A percentile compares a stretch with the other conserved stretches of the same genome.
Conservation (phyloP, 2,113 vertebrate species). For the Hyla sarda region DNA sequence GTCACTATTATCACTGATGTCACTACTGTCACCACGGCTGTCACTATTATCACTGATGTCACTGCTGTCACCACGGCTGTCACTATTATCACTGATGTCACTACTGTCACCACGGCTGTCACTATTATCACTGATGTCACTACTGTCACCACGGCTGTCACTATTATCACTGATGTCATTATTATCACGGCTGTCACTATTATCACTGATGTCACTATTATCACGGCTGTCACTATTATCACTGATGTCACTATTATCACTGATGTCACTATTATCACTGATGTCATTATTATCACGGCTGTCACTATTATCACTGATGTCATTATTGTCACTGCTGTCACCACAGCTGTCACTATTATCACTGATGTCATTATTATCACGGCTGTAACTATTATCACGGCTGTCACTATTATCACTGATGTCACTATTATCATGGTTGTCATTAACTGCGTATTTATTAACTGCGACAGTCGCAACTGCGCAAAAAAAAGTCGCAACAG, state of each 20-base stretch:
- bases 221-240: not conserved
- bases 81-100: not conserved
- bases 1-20: not conserved
- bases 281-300: not conserved
- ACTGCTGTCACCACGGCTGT: not conserved
- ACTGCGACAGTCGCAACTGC: not conserved
- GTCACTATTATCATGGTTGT: not conserved
- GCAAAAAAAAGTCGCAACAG: too few species aligned
- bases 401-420: not conserved
- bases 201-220: too few species aligned
- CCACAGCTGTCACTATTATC: constrained; percentile 11
- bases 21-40: not conserved
- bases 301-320: not conserved
- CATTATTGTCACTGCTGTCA: too few species aligned
- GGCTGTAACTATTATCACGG: too few species aligned
- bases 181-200: not conserved
- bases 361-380: too few species aligned
- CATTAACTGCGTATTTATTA: not conserved
- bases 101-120: not conserved
- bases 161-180: too few species aligned
- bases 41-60: too few species aligned
- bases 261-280: not conserved
- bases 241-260: not conserved
- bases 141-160: not conserved
- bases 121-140: not conserved